Conservation (phyloP, 2,888 invertebrate species). For the Cheilosia pagana region DNA sequence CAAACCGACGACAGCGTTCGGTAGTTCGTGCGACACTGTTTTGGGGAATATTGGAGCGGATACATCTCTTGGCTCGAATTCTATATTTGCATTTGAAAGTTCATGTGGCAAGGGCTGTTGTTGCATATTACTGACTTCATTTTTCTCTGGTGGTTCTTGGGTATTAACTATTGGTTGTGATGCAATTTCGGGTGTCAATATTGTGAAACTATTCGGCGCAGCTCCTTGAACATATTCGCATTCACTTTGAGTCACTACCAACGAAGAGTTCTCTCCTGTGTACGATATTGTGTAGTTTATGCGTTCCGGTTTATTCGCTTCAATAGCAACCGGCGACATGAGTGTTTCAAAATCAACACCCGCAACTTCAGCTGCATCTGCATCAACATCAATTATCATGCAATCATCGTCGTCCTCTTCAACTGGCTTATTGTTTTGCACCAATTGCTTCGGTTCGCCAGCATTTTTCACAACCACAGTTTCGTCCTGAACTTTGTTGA, state of each 20-base stretch:
- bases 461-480: neutral
- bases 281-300: slow-evolving; percentile 57
- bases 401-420: slow-evolving; percentile 76
- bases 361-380: slow-evolving; percentile 1
- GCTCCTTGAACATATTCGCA: neutral
- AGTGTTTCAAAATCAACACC: slow-evolving; percentile 2
- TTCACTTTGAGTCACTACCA: slow-evolving; percentile 48
- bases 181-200: slow-evolving; percentile 10
- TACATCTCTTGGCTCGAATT: no score
- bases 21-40: no score
- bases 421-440: neutral
- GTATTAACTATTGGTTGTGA: neutral
- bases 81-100: neutral
- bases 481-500: neutral
- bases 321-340: neutral
- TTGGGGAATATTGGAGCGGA: no score
- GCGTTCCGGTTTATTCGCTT: slow-evolving; percentile 1
- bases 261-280: slow-evolving; percentile 35
- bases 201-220: slow-evolving; percentile 25
- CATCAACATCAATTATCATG: slow-evolving; percentile 79
- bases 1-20: no score
- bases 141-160: neutral
- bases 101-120: neutral
- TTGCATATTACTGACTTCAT: no score
- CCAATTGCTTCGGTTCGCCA: neutral